These are phyloP conservation scores for Scomber japonicus DNA, from an alignment of 2,113 vertebrate genomes.

Conservation along the genomic window DNA sequence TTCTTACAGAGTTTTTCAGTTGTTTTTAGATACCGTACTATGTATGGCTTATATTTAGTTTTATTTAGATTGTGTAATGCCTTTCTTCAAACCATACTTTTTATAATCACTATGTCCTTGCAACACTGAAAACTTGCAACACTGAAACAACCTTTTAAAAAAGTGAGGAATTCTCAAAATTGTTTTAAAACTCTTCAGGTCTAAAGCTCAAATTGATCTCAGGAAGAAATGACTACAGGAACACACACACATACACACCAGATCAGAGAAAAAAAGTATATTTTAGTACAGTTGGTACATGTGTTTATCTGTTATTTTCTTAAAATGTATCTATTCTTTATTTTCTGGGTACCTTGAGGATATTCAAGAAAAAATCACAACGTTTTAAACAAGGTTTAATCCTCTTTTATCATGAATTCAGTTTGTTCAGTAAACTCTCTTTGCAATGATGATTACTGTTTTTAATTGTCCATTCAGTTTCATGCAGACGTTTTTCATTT, in stretches of 20 bases:
- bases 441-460: not conserved
- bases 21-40: not conserved
- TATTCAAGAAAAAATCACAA: not conserved
- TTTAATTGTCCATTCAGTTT: too few species aligned
- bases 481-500: too few species aligned
- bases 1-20: not conserved
- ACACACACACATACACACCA: not conserved
- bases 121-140: too few species aligned
- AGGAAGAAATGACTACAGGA: not conserved
- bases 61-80: too few species aligned
- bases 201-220: not conserved
- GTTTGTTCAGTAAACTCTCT: not conserved
- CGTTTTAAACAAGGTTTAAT: not conserved
- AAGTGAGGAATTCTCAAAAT: not conserved
- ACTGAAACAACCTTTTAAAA: not conserved
- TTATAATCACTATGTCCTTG: too few species aligned
- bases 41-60: too few species aligned
- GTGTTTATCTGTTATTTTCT: not conserved
- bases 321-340: too few species aligned
- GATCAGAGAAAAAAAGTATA: not conserved
- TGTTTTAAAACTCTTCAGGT: not conserved
- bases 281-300: too few species aligned
- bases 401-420: not conserved
- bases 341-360: not conserved
- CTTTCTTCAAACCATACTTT: too few species aligned